Evolutionary conservation across 1,140 invertebrate species (phyloP), one percentile per base, ranked within the genome.

Genomic region (Trichonephila inaurata): DNA sequence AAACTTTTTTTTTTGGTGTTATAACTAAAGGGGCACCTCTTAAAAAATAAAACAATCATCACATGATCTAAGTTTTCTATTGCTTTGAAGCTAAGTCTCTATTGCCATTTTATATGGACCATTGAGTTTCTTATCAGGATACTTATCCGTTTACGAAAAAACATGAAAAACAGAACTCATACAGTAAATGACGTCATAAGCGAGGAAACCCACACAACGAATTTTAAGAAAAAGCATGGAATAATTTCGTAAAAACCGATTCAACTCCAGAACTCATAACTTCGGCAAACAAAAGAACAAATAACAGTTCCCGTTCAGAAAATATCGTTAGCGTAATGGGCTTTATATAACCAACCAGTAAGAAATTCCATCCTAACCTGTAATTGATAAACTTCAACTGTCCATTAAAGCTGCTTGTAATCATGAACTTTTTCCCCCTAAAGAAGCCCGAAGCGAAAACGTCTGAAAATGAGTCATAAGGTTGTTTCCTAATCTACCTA

Each of bases 201-300:
- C 69, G 28, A 28, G 10, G 12, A 77, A 77, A 40, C 28, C 33
- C 18, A 33, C 28, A 28, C 2, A 77, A 16, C 24, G 6, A 14
- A 28, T 77, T 16, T 33, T 33, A 40, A 33, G 14, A 69, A 69
- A n/a, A 69, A 14, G 8, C 18, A 12, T 33, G 28, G 14, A 40
- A 21, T 16, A 77, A 77, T 33, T 33, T 77, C 4, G 18, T 19
- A 40, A 33, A 40, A 40, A 77, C 40, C 10, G 16, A 18, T 12
- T 77, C 33, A 77, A 19, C 28, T 40, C 18, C 28, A 28, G 18
- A 77, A 19, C 18, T 28, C 33, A 77, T 77, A 77, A 40, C 72
- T 77, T 77, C 28, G 14, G 14, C 72, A 77, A 77, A 77, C 72
- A 77, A 77, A 77, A 40, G 33, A 77, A 77, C 33, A 77, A 77